These are phyloP conservation scores for Montifringilla adamsi DNA, from an alignment of 2,113 vertebrate species.

Conservation along the genomic window DNA sequence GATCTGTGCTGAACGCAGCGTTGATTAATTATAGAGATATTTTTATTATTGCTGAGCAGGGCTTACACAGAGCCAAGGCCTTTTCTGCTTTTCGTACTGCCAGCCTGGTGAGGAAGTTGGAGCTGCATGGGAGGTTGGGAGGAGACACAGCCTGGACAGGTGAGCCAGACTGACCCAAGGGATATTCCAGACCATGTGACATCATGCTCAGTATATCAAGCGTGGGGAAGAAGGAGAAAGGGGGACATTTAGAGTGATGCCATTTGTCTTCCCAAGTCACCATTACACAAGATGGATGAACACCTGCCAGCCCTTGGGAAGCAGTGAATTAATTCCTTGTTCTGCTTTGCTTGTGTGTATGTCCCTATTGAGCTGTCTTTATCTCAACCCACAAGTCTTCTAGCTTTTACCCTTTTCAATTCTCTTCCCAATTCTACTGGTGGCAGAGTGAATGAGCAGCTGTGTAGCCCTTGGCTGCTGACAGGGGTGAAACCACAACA, in stretches of 20 bases:
- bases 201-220: not conserved
- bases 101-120: not conserved
- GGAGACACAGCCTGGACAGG: not conserved
- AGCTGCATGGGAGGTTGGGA: not conserved
- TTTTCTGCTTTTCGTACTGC: rapidly evolving
- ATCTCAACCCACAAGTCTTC: not conserved
- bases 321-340: not conserved
- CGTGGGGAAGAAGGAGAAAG: not conserved
- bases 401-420: not conserved
- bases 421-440: not conserved
- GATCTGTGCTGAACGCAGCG: not conserved
- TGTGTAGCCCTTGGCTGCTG: not conserved
- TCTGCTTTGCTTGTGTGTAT: not conserved
- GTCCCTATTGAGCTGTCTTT: not conserved
- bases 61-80: not conserved
- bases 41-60: not conserved
- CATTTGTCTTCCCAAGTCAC: not conserved
- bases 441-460: not conserved
- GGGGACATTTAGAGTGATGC: not conserved
- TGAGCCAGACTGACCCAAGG: not conserved
- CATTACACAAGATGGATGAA: not conserved
- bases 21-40: not conserved
- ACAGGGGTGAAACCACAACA: not conserved
- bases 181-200: not conserved
- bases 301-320: not conserved